These are phyloP conservation scores for Hofmannophila pseudospretella DNA, from an alignment of 2,888 invertebrate genomes.

Conservation along the genomic window DNA sequence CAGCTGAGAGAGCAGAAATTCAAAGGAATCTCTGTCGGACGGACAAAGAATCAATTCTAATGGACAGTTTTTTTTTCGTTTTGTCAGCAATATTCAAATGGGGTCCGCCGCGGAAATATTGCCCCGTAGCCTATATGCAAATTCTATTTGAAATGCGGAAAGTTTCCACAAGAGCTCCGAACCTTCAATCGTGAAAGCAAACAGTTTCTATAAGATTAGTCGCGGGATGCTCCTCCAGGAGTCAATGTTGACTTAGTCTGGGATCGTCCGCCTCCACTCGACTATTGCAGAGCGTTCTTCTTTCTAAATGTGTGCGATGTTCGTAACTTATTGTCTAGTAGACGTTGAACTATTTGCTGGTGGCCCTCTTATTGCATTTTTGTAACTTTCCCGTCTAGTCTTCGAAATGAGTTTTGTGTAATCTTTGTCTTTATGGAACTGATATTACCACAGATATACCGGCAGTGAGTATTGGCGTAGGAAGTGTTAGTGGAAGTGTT, in stretches of 20 bases:
- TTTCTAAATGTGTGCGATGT: conserved; percentile 28
- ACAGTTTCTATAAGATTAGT: conserved; percentile 74
- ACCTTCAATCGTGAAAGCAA: conserved; percentile 66
- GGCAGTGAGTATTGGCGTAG: too few relatives aligned
- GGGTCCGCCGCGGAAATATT: conserved; percentile 61
- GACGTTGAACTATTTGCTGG: conserved; percentile 41
- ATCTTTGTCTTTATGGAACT: too few relatives aligned
- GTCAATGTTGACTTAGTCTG: conserved; percentile 62
- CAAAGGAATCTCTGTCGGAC: not conserved
- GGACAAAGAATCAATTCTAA: conserved; percentile 19
- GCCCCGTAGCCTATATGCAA: conserved; percentile 67
- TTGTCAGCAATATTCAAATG: conserved; percentile 67
- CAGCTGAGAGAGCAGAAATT: conserved; percentile 9
- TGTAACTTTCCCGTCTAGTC: conserved; percentile 8
- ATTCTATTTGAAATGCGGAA: conserved; percentile 66
- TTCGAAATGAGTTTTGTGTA: not conserved
- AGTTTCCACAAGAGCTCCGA: conserved; percentile 59
- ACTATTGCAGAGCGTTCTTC: conserved; percentile 9
- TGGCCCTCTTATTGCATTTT: conserved; percentile 42
- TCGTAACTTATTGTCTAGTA: conserved; percentile 38
- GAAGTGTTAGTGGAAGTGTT: too few relatives aligned
- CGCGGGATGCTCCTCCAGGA: conserved; percentile 55
- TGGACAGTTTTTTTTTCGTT: conserved; percentile 42
- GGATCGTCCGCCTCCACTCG: conserved; percentile 19
- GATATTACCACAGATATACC: too few relatives aligned